Evolutionary conservation across 53 echinoderm and acorn worm species (phyloP).

Genomic region (Luidia sarsii): DNA sequence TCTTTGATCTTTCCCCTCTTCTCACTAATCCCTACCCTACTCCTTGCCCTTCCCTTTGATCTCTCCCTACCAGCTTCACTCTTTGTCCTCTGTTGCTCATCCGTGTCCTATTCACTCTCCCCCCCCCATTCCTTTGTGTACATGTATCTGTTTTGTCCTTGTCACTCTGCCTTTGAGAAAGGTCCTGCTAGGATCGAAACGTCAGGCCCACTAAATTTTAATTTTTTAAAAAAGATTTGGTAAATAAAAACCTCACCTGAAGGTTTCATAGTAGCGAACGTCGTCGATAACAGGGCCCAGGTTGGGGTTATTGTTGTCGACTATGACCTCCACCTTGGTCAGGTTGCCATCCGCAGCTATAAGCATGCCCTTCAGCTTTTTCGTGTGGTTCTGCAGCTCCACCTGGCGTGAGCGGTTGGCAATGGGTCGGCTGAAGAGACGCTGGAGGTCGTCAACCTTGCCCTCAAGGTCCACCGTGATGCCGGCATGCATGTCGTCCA

Average conservation of each 20-base stretch:
- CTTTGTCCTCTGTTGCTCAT: too few species aligned
- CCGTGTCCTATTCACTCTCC: too few species aligned
- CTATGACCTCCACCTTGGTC: slow-evolving; percentile 36
- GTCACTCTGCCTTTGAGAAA: too few species aligned
- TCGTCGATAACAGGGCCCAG: slow-evolving; percentile 3
- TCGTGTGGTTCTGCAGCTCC: slow-evolving; percentile 44
- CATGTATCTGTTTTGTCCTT: too few species aligned
- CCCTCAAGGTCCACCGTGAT: slow-evolving; percentile 54
- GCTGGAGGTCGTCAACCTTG: slow-evolving; percentile 25
- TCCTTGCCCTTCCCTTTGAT: too few species aligned
- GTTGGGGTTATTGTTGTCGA: slow-evolving; percentile 39
- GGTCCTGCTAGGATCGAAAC: too few species aligned
- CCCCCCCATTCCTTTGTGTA: too few species aligned
- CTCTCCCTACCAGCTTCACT: too few species aligned
- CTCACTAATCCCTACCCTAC: too few species aligned
- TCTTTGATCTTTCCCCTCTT: too few species aligned
- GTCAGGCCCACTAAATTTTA: too few species aligned
- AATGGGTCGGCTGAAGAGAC: background rate
- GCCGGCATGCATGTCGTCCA: slow-evolving; percentile 16
- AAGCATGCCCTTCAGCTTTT: slow-evolving; percentile 16
- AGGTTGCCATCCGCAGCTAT: slow-evolving; percentile 45
- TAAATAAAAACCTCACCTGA: slow-evolving; percentile 60
- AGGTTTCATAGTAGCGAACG: slow-evolving; percentile 62
- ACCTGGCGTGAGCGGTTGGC: slow-evolving; percentile 37
- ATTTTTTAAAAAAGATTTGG: too few species aligned